These are phyloP conservation scores for Agelaius tricolor DNA, from an alignment of 2,113 vertebrate genomes.

Conservation along the genomic window DNA sequence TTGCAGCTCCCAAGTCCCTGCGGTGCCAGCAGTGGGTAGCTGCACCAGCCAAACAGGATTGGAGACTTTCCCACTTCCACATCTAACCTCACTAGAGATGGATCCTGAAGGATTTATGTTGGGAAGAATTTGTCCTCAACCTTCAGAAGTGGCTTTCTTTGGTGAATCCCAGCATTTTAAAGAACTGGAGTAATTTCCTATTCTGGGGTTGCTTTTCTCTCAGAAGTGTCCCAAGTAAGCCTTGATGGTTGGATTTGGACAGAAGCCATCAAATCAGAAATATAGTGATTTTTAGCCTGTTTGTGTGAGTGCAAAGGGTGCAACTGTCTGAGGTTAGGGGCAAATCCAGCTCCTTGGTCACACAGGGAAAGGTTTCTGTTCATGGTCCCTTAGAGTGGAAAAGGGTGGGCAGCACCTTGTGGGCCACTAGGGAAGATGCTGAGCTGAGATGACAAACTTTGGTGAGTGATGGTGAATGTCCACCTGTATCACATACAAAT, in stretches of 20 bases:
- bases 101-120: neutral
- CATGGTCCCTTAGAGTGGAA: neutral
- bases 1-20: neutral
- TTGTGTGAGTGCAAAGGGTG: neutral
- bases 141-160: neutral
- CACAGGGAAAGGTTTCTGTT: neutral
- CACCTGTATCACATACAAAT: too few species aligned
- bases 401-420: neutral
- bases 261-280: neutral
- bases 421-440: neutral
- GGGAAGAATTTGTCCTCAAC: neutral
- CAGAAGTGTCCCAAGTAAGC: neutral
- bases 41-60: neutral
- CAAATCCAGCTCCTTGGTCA: neutral
- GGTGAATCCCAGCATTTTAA: neutral
- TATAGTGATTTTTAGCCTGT: neutral
- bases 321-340: neutral
- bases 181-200: neutral
- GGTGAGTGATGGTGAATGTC: neutral
- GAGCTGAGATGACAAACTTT: neutral
- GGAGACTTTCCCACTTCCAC: neutral
- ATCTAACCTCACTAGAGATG: rapidly evolving
- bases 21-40: too few species aligned
- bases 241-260: neutral
- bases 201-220: neutral